Base-by-base conservation (phyloP, 2,113 vertebrate genomes). In the Pseudorhombus dupliciocellatus region DNA sequence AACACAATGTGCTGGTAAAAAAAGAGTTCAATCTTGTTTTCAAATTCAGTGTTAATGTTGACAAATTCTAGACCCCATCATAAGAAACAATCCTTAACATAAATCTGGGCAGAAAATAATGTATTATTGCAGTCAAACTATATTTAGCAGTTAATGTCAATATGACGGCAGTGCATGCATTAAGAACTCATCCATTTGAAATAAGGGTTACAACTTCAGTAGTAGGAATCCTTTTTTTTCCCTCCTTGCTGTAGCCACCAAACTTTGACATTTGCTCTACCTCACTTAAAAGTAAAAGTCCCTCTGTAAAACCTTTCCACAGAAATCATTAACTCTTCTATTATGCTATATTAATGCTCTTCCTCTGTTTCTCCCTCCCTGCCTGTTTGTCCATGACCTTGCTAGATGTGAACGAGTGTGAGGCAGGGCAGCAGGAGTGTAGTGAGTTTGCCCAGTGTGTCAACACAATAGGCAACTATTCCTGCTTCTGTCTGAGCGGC, bases 401-500 rank as follows among this genome's bases (percentile, higher is more conserved):
- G 69, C 26, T 40, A 95, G 94, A 95, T 85, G 69, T 94, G 73
- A 85, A 95, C 21, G 94, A 95, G 80, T 95, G 94, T 73, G 59
- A 84, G 62, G 87, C 88, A 18, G 85, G 66, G 9, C 67, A 46
- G 65, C 70, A 92, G 1, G 60, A 85, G 22, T 95, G 94, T 86
- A 94, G 90, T 64, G 70, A 87, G 9, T 93, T 94, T 34, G 92
- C 94, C 14, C 44, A 77, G 52, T 95, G 94, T 82, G 53, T 87
- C 57, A 95, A 95, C 80, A 92, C 86, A 37, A 16, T 87, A 0
- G 94, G 94, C 42, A 91, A 89, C 77, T 70, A 93, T 56, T 82
- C 81, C 60, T 95, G 94, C 62, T 58, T 60, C 77, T 95, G 94
- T 83, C 87, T 93, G 26, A 91, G 64, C 0, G 94, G 94, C 73